Evolutionary conservation across 2,113 vertebrate species (phyloP).

Genomic region (Notechis scutatus): DNA sequence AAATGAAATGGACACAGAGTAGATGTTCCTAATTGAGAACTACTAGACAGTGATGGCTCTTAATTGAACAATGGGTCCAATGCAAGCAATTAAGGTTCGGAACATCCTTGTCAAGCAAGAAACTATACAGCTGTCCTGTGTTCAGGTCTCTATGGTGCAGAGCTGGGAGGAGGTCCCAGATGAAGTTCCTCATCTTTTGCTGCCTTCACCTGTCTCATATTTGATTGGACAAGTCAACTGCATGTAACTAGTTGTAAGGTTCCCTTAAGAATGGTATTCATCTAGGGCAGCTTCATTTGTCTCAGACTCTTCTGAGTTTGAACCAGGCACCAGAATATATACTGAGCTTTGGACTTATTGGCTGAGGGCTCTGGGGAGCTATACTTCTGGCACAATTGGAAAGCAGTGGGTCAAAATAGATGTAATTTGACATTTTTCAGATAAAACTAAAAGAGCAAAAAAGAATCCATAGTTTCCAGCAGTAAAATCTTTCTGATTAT

Average conservation of each 20-base stretch:
- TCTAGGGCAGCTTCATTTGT: neutral
- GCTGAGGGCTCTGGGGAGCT: neutral
- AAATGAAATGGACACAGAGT: neutral
- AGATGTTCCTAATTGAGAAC: neutral
- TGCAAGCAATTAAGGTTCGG: neutral
- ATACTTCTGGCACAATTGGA: neutral
- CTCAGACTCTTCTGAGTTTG: neutral
- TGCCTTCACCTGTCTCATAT: neutral
- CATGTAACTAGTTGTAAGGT: neutral
- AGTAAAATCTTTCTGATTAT: neutral
- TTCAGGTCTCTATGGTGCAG: neutral
- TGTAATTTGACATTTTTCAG: neutral
- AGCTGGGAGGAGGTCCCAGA: neutral
- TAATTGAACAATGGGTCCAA: neutral
- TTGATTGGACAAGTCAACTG: neutral
- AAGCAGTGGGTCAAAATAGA: neutral
- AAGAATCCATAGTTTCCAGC: neutral
- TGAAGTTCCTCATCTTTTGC: neutral
- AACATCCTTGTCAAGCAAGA: neutral
- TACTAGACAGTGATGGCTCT: neutral
- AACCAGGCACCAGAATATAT: neutral
- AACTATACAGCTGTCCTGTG: neutral
- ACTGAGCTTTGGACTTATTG: neutral
- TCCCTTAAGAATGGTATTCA: neutral
- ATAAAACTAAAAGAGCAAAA: neutral